A percentile compares a stretch with the other conserved stretches of the same genome.
Evolutionary conservation across 1,140 invertebrate genomes (phyloP).

Genomic region (Drosophila subpulchrella): DNA sequence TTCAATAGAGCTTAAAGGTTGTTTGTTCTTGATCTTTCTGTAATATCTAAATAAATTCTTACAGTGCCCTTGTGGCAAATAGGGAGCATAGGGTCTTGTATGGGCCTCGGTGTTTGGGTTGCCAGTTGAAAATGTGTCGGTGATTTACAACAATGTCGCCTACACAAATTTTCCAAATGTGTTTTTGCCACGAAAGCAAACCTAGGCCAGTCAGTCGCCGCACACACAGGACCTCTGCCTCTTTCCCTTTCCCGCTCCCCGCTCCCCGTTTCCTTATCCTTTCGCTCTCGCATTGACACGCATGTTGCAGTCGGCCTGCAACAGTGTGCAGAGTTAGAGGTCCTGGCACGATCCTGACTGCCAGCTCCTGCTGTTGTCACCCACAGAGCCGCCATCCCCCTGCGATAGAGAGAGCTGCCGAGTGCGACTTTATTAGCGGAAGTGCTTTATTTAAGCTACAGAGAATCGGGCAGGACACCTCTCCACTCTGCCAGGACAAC

Average conservation of each 20-base stretch:
- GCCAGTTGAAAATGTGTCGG: conserved; percentile 74
- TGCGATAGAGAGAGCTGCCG: conserved; percentile 24
- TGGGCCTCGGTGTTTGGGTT: conserved; percentile 37
- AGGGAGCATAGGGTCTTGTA: conserved; percentile 18
- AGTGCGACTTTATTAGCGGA: conserved; percentile 82
- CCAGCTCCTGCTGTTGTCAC: conserved; percentile 41
- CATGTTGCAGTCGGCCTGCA: conserved; percentile 72
- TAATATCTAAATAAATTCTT: conserved; percentile 1
- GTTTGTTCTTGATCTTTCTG: neutral
- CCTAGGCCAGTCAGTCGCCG: conserved; percentile 26
- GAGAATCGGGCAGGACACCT: conserved; percentile 50
- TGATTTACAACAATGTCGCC: conserved; percentile 82
- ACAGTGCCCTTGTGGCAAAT: conserved; percentile 19
- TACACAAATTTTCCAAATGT: conserved; percentile 82
- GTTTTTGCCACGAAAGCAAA: conserved; percentile 79
- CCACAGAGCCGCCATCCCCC: conserved; percentile 5
- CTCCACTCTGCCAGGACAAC: conserved; percentile 24
- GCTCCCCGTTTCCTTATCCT: conserved; percentile 3
- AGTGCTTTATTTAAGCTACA: conserved; percentile 82
- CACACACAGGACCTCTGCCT: conserved; percentile 1
- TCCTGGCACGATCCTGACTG: conserved; percentile 42
- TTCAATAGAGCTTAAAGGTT: too few species aligned
- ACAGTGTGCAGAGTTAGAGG: conserved; percentile 37
- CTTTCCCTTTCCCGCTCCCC: neutral
- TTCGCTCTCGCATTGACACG: conserved; percentile 64